Conservation (phyloP, 2,797 vertebrate species). For the Prunella strophiata region DNA sequence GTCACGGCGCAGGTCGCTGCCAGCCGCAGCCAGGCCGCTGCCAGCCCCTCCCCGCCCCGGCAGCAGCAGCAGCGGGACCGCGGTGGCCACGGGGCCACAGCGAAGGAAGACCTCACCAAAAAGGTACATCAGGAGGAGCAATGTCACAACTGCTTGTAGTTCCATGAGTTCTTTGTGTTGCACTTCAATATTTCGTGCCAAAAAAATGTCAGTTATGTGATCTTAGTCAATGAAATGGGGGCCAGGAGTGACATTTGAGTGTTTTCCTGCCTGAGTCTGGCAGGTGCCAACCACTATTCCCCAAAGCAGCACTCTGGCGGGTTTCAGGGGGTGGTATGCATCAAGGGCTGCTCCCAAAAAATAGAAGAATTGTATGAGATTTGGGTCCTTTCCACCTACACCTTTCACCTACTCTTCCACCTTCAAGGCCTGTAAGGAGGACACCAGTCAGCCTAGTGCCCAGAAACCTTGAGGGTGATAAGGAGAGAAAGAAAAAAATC, state of each 20-base stretch:
- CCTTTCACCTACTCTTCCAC: background rate
- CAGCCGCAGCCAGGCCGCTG: rapidly evolving
- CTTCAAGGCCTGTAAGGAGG: background rate
- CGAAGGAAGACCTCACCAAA: background rate
- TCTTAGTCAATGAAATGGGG: background rate
- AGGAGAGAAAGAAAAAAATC: background rate
- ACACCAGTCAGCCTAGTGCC: background rate
- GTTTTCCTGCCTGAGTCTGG: background rate
- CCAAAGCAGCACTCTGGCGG: background rate
- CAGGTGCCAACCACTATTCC: rapidly evolving
- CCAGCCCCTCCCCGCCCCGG: background rate
- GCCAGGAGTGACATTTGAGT: background rate
- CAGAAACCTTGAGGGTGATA: background rate
- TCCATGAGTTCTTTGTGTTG: background rate
- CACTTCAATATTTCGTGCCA: background rate
- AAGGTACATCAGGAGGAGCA: constrained; percentile 34
- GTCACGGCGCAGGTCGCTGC: rapidly evolving
- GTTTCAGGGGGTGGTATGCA: rapidly evolving
- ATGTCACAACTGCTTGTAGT: background rate
- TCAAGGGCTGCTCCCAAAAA: background rate
- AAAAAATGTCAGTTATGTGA: rapidly evolving
- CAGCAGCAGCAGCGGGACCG: background rate
- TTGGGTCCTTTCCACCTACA: background rate
- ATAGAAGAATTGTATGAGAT: background rate
- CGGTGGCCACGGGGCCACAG: rapidly evolving